A percentile compares a stretch with the other conserved stretches of the same genome.
These are phyloP conservation scores for Gadopsis bispinosus DNA, from an alignment of 2,797 vertebrate genomes.

Conservation along the genomic window DNA sequence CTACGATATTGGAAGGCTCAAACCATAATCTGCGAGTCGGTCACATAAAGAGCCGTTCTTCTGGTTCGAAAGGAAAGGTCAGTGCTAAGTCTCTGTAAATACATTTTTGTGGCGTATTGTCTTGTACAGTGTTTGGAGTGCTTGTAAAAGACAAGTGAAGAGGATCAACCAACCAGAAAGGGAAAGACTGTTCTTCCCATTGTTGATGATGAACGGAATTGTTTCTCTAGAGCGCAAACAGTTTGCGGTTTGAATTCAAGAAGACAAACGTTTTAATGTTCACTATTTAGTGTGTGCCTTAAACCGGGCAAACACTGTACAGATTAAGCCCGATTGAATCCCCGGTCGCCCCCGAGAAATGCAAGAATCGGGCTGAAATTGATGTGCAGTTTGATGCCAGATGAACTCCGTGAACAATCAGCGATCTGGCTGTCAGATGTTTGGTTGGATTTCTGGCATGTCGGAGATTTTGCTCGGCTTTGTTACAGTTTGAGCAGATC, in stretches of 20 bases:
- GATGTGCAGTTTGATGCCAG: background rate
- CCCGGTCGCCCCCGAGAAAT: background rate
- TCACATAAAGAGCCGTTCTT: slow-evolving; percentile 21
- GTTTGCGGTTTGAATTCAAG: slow-evolving; percentile 16
- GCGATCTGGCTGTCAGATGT: background rate
- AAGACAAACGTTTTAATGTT: slow-evolving; percentile 70
- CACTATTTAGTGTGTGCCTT: slow-evolving; percentile 14
- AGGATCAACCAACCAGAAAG: slow-evolving; percentile 48
- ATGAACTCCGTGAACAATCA: background rate
- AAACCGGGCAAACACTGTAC: background rate
- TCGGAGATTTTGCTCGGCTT: background rate
- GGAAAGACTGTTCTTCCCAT: slow-evolving; percentile 7
- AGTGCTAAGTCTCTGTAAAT: slow-evolving; percentile 54
- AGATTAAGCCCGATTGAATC: background rate
- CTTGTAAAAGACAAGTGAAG: slow-evolving; percentile 53
- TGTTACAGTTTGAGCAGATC: slow-evolving; percentile 1
- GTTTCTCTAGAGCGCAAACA: slow-evolving; percentile 24
- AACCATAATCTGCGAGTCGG: slow-evolving; percentile 15
- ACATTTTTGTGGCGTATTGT: slow-evolving; percentile 39
- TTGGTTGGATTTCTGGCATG: background rate
- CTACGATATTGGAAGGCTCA: slow-evolving; percentile 17
- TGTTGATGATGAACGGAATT: slow-evolving; percentile 62
- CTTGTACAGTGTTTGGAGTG: slow-evolving; percentile 62
- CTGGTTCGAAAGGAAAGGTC: slow-evolving; percentile 43
- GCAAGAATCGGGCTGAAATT: background rate